Conservation (phyloP, 2,888 invertebrate species). For the Nebria salina region DNA sequence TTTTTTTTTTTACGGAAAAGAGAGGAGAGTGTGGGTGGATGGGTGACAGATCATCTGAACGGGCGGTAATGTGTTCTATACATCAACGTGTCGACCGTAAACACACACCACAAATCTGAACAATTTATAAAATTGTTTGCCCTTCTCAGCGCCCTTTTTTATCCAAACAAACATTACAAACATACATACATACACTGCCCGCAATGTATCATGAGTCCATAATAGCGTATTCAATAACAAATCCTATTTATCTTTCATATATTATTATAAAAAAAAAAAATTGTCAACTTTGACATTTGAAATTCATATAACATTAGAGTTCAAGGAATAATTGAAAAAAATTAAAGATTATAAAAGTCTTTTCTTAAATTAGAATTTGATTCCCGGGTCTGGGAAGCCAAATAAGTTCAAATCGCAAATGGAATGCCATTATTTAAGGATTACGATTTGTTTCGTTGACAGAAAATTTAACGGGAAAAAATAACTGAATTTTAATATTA, state of each 20-base stretch:
- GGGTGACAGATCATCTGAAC: slow-evolving; percentile 37
- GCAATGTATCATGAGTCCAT: too few relatives aligned
- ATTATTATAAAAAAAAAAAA: too few relatives aligned
- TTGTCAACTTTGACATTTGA: too few relatives aligned
- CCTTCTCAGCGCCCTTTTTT: background rate
- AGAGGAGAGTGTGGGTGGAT: background rate
- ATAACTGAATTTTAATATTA: background rate
- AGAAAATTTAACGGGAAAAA: background rate
- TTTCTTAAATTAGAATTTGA: background rate
- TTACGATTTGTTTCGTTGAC: background rate
- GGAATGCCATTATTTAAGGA: background rate
- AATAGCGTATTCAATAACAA: too few relatives aligned
- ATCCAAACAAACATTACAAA: background rate
- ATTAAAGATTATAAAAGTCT: background rate
- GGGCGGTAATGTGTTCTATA: slow-evolving; percentile 37
- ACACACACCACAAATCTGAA: slow-evolving; percentile 31
- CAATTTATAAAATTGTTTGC: slow-evolving; percentile 36
- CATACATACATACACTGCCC: too few relatives aligned
- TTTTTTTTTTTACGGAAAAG: background rate
- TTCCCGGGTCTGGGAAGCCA: background rate
- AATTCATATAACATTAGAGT: too few relatives aligned
- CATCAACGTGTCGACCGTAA: slow-evolving; percentile 35
- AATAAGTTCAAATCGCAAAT: background rate
- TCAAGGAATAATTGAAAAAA: too few relatives aligned
- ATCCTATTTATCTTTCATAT: too few relatives aligned